A percentile compares a stretch with the other conserved stretches of the same genome.
These are phyloP conservation scores for Luffia ferchaultella DNA, from an alignment of 2,888 invertebrate species.

Conservation along the genomic window DNA sequence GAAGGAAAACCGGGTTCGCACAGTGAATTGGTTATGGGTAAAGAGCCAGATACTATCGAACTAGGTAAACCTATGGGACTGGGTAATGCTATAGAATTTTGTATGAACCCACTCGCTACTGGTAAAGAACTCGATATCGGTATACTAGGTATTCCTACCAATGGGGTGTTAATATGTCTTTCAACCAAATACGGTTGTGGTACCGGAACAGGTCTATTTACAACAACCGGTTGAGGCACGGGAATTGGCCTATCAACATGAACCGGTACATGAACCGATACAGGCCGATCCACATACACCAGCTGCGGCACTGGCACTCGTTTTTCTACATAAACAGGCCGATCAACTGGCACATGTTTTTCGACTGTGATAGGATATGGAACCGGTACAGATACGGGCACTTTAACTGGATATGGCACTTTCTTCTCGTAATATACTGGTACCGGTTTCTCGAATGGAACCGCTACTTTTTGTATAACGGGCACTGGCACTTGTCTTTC, in stretches of 20 bases:
- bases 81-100: background rate
- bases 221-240: conserved; percentile 29
- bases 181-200: conserved; percentile 37
- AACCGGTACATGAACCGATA: conserved; percentile 69
- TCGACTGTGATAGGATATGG: conserved; percentile 68
- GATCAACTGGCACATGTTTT: conserved; percentile 63
- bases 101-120: background rate
- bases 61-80: background rate
- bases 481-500: conserved; percentile 60
- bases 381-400: conserved; percentile 61
- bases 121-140: background rate
- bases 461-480: conserved; percentile 59
- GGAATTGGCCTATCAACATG: conserved; percentile 60
- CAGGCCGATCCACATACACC: conserved; percentile 63
- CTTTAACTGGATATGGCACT: conserved; percentile 58
- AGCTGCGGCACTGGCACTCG: conserved; percentile 58
- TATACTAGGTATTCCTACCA: conserved; percentile 20
- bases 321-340: conserved; percentile 67
- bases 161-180: conserved; percentile 14
- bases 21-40: background rate
- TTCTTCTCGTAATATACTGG: conserved; percentile 55
- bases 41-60: background rate
- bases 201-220: conserved; percentile 29
- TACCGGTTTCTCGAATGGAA: conserved; percentile 54
- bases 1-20: background rate